Conservation (phyloP, 2,888 invertebrate genomes). For the Cryptus armator region DNA sequence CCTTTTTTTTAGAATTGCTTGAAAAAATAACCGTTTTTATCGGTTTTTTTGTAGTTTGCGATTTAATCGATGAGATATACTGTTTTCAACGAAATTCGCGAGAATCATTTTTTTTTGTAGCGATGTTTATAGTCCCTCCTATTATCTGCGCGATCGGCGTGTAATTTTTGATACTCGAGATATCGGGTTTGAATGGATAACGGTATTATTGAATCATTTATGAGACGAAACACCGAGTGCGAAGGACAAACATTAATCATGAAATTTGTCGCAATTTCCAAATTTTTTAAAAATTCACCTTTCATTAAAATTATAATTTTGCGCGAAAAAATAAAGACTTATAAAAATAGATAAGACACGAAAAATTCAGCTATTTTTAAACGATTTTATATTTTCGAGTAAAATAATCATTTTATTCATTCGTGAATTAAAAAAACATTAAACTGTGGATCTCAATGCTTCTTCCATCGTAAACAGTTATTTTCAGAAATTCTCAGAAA, state of each 20-base stretch:
- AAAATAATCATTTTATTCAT: no score
- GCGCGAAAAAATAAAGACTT: no score
- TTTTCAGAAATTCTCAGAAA: no score
- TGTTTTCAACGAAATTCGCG: background rate
- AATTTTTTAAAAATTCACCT: background rate
- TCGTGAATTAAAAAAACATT: no score
- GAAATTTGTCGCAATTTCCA: no score
- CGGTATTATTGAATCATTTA: background rate
- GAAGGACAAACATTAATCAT: background rate
- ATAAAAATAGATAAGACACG: no score
- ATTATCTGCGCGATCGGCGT: background rate
- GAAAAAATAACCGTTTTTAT: background rate
- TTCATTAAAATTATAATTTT: background rate
- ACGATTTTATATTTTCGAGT: no score
- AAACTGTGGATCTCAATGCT: no score
- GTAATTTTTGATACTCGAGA: constrained; percentile 13
- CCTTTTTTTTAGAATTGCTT: background rate
- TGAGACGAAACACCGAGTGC: background rate
- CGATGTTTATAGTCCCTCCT: background rate
- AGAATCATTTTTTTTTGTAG: background rate
- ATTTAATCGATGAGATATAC: background rate
- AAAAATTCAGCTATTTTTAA: no score
- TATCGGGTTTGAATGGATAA: constrained; percentile 18
- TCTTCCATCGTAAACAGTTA: no score
- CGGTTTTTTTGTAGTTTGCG: background rate